Base-by-base conservation (phyloP, 2,888 invertebrate species). In the Calameuta pallipes region DNA sequence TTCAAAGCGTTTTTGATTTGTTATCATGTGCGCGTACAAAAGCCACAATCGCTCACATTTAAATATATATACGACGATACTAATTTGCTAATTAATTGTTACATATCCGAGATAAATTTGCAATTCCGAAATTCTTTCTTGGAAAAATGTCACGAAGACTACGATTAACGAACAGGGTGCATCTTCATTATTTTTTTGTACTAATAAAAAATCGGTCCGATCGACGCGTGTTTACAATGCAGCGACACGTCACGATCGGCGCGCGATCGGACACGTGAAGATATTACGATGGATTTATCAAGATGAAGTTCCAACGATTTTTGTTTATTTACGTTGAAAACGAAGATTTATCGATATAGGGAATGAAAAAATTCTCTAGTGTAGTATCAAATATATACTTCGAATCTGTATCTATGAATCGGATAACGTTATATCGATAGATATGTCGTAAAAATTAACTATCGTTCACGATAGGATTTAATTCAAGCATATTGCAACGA, bases 311-410 rank as follows among this genome's bases (percentile, higher is more conserved):
- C 41, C 41, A 41, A 56, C 9, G 9, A 56, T 56, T 56, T 56
- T 56, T 6, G 12, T 13, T 56, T 56, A 6, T 56, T 56, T 56
- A 23, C 41, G 9, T 56, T 56, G 23, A 23, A 4, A 23, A 56
- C 23, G 6, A 56, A 23, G 23, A 23, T 56, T 56, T 56, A 23
- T 56, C 41, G 23, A 56, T 56, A 56, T 56, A 56, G 41, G 41
- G 41, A 56, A 56, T 56, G 9, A 56, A 23, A 23, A 56, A 56
- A 9, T 56, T 56, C 41, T 56, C 23, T 56, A 56, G 2, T 82
- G 80, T 83, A 84, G 85, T 87, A 87, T 88, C 87, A 88, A 87
- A 88, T 88, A 87, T 87, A 87, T 81, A 87, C 81, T 83, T 81
- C 78, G 79, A 81, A 80, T 81, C 76, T 79, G 34, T 80, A 68